phyloP scores from a whole-genome alignment of 2,113 vertebrate species.

The Gavia stellata region DNA sequence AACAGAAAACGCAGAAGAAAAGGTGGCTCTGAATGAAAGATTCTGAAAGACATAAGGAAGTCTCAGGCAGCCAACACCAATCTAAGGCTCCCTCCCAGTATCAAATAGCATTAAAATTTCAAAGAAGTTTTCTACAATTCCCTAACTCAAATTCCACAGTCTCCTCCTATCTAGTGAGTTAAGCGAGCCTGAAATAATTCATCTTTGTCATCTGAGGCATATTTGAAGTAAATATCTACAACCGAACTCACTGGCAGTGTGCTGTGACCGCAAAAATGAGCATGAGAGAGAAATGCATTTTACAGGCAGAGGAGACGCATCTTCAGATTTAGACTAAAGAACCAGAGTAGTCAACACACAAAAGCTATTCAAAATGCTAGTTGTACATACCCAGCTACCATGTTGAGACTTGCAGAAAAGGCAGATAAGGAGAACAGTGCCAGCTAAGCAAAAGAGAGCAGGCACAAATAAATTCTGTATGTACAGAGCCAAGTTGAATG shows the following conservation, averaged over 20 bases:
- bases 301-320: neutral
- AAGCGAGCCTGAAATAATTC: neutral
- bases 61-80: neutral
- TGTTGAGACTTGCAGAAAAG: neutral
- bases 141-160: neutral
- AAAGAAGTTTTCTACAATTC: neutral
- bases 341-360: neutral
- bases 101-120: neutral
- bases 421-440: neutral
- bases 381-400: neutral
- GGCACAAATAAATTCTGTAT: neutral
- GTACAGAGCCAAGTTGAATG: neutral
- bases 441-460: neutral
- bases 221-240: neutral
- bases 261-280: neutral
- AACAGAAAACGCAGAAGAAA: neutral
- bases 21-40: neutral
- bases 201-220: neutral
- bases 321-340: neutral
- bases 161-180: neutral
- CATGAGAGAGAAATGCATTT: neutral
- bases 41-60: neutral
- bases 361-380: neutral
- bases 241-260: neutral
- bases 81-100: neutral